Percentiles rank a stretch among this genome's conserved stretches.
These are phyloP conservation scores for Nothobranchius kuhntae DNA, from an alignment of 2,113 vertebrate species.

Conservation along the genomic window DNA sequence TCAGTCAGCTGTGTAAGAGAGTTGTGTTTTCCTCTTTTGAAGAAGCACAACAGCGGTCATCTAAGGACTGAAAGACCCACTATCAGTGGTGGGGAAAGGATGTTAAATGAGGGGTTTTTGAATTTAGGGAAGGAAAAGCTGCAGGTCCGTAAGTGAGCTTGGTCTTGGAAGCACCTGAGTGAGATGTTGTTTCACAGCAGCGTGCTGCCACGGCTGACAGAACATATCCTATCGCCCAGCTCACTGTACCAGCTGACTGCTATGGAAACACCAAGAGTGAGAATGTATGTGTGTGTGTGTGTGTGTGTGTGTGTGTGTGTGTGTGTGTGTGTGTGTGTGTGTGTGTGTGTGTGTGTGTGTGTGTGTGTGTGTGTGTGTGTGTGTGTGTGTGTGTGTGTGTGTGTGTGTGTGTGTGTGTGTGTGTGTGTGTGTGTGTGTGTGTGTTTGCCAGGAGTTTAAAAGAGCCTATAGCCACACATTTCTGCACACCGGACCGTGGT, in stretches of 20 bases:
- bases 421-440: background rate
- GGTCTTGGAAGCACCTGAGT: conserved; percentile 41
- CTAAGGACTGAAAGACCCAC: conserved; percentile 33
- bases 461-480: conserved; percentile 18
- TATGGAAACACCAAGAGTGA: conserved; percentile 62
- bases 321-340: too few relatives aligned
- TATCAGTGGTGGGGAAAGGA: conserved; percentile 27
- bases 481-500: conserved; percentile 2
- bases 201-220: conserved; percentile 40
- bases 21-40: conserved; percentile 26
- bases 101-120: conserved; percentile 20
- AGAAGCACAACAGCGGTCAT: conserved; percentile 42
- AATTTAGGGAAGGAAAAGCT: conserved; percentile 28
- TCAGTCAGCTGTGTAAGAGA: conserved; percentile 23
- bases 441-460: conserved; percentile 48
- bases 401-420: too few relatives aligned
- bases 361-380: too few relatives aligned
- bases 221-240: conserved; percentile 49
- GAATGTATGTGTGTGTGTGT: background rate
- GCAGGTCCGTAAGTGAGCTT: conserved; percentile 34
- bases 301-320: too few relatives aligned
- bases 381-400: too few relatives aligned
- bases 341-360: too few relatives aligned
- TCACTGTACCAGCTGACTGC: conserved; percentile 63
- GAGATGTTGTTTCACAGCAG: conserved; percentile 44